Conservation (phyloP, 2,797 vertebrate genomes). For the Scleropages formosus region DNA sequence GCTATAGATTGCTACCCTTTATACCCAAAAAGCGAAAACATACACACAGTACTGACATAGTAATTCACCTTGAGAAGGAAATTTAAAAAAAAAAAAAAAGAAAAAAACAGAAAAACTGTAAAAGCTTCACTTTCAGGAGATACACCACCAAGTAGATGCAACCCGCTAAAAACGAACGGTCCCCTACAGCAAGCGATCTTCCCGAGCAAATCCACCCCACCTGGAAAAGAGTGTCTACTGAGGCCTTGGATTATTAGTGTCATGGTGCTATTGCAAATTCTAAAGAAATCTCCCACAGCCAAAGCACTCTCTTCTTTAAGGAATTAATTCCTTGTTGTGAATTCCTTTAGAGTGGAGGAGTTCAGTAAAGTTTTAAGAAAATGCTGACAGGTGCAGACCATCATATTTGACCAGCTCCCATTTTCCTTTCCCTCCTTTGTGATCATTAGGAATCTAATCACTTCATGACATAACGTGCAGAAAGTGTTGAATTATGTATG, state of each 20-base stretch:
- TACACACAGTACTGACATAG: too few relatives aligned
- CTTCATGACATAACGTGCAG: conserved; percentile 12
- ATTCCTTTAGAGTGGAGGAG: not conserved
- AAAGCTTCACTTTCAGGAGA: not conserved
- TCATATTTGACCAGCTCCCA: conserved; percentile 13
- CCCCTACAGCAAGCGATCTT: not conserved
- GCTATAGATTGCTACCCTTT: too few relatives aligned
- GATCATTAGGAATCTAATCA: conserved; percentile 31
- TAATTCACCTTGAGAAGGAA: too few relatives aligned
- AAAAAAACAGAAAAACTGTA: too few relatives aligned
- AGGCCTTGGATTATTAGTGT: conserved; percentile 29
- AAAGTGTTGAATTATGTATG: conserved; percentile 20
- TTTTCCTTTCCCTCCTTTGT: conserved; percentile 1
- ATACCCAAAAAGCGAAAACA: too few relatives aligned
- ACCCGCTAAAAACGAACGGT: not conserved
- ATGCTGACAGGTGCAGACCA: conserved; percentile 13
- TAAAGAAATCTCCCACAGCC: not conserved
- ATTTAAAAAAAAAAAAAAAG: too few relatives aligned
- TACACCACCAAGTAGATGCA: not conserved
- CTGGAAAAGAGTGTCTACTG: conserved; percentile 13
- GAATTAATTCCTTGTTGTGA: not conserved
- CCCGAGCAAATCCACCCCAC: not conserved
- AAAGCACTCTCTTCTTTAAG: not conserved
- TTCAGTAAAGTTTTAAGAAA: conserved; percentile 8
- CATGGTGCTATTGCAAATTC: conserved; percentile 12